Evolutionary conservation across 2,113 vertebrate species (phyloP).

Genomic region (Caloenas nicobarica): DNA sequence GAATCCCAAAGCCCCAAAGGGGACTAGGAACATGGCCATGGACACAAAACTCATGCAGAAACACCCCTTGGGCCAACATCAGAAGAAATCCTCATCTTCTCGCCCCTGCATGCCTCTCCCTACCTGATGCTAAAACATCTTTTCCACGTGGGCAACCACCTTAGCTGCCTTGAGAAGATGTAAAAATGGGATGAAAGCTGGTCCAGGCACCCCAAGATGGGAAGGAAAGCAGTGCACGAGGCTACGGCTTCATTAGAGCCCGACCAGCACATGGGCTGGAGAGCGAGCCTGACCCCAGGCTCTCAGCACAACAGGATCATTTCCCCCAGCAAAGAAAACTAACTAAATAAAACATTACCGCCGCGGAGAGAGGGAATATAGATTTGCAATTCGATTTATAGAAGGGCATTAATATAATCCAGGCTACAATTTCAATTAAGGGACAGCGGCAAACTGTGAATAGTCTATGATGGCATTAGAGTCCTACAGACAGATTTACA

Average conservation of each 20-base stretch:
- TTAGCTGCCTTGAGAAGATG: not conserved
- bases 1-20: not conserved
- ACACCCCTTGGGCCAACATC: not conserved
- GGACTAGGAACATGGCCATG: rapidly evolving
- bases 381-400: constrained; percentile 56
- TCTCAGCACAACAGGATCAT: not conserved
- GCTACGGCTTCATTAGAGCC: not conserved
- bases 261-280: not conserved
- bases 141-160: rapidly evolving
- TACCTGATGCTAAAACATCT: not conserved
- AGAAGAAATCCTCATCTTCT: not conserved
- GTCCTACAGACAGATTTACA: constrained; percentile 68
- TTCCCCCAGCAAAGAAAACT: constrained; percentile 24
- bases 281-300: not conserved
- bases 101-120: not conserved
- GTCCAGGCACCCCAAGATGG: not conserved
- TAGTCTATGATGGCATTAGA: constrained; percentile 57
- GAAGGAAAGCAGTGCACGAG: not conserved
- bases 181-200: not conserved
- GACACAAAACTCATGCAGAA: rapidly evolving
- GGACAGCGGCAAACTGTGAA: constrained; percentile 57
- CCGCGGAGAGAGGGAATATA: not conserved
- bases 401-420: constrained; percentile 55
- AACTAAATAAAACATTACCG: constrained; percentile 52
- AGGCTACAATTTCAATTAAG: constrained; percentile 67